Conservation (phyloP, 2,113 vertebrate genomes). For the Peucedramus taeniatus region DNA sequence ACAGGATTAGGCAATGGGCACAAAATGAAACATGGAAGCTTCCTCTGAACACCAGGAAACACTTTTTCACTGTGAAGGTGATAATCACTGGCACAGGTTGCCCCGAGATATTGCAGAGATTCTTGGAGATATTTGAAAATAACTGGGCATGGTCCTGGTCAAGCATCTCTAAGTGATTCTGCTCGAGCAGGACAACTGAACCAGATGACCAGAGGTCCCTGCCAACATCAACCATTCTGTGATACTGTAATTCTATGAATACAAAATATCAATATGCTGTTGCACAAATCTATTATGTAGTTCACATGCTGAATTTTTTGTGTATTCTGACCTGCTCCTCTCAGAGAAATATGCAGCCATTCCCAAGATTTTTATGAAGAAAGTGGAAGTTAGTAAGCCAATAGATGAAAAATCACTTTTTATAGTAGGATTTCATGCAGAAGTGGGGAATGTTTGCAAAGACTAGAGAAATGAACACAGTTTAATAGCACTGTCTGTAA, state of each 20-base stretch:
- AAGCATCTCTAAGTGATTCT: not conserved
- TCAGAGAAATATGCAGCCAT: not conserved
- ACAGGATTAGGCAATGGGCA: not conserved
- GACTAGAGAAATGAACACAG: not conserved
- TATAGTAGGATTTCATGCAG: not conserved
- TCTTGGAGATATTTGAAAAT: not conserved
- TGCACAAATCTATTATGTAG: not conserved
- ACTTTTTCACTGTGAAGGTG: not conserved
- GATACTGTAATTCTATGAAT: not conserved
- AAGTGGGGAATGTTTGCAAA: not conserved
- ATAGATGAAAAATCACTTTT: not conserved
- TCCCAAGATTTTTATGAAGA: not conserved
- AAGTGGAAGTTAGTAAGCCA: not conserved
- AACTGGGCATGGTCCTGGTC: not conserved
- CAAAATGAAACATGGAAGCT: not conserved
- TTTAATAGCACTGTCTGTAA: not conserved
- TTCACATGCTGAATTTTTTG: not conserved
- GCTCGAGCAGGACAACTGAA: not conserved
- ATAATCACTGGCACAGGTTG: not conserved
- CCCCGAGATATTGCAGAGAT: not conserved
- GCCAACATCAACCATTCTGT: not conserved
- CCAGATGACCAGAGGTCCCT: not conserved
- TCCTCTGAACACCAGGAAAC: not conserved
- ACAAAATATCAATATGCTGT: not conserved
- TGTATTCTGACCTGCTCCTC: not conserved